These are phyloP conservation scores for Hormaphis cornu DNA, from an alignment of 1,140 invertebrate genomes.

Conservation along the genomic window DNA sequence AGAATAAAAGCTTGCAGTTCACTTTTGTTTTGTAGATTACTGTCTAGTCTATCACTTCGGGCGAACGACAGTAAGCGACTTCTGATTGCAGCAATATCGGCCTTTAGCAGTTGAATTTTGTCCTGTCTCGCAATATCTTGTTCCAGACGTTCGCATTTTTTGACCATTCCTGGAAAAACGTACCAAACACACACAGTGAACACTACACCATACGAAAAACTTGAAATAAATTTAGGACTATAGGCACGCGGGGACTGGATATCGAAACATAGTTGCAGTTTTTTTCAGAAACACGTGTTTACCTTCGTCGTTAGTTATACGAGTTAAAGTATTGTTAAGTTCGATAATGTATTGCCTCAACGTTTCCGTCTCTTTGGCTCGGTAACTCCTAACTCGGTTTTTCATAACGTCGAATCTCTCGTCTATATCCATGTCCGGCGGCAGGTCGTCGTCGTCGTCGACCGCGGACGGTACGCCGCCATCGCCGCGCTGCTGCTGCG, in stretches of 20 bases:
- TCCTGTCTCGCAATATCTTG: constrained; percentile 47
- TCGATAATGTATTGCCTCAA: neutral
- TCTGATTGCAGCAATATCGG: constrained; percentile 44
- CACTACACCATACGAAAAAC: constrained; percentile 32
- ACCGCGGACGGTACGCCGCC: neutral
- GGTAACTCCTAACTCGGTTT: neutral
- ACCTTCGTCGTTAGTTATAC: constrained; percentile 3
- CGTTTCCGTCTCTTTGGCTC: neutral
- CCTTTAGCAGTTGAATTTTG: constrained; percentile 44
- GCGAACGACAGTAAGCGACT: constrained; percentile 39
- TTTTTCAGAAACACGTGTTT: neutral
- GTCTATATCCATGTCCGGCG: neutral
- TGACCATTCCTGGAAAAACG: constrained; percentile 48
- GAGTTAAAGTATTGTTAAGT: neutral
- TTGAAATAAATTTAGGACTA: neutral
- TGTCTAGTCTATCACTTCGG: constrained; percentile 22
- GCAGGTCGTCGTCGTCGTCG: neutral
- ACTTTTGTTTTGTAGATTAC: constrained; percentile 10
- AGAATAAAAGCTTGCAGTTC: constrained; percentile 10
- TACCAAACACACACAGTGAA: neutral
- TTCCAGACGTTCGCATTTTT: constrained; percentile 50
- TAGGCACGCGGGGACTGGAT: neutral
- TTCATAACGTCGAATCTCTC: neutral
- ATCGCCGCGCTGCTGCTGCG: too few relatives aligned
- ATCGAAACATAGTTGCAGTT: neutral